Percentiles rank a stretch among this genome's conserved stretches.
Evolutionary conservation across 2,113 vertebrate genomes (phyloP).

Genomic region (Australoheros scitulus): DNA sequence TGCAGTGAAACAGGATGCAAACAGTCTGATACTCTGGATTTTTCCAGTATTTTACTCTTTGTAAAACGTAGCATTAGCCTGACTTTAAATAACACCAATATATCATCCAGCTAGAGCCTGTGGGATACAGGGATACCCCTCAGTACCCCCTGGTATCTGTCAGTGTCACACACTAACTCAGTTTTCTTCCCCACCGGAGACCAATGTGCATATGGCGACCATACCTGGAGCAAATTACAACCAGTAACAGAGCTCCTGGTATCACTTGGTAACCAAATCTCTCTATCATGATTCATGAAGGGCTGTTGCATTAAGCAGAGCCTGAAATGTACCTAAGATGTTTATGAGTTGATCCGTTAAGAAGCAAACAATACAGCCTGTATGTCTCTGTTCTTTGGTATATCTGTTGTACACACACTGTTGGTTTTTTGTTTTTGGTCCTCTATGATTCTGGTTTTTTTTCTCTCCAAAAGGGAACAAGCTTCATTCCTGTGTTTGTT

Average conservation of each 20-base stretch:
- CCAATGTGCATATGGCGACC: background rate
- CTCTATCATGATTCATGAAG: background rate
- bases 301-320: background rate
- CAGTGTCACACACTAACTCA: no score
- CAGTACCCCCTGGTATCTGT: background rate
- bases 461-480: rapidly evolving
- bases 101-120: background rate
- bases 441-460: no score
- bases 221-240: background rate
- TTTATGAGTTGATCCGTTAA: background rate
- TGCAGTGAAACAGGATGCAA: background rate
- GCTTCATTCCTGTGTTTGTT: background rate
- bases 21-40: background rate
- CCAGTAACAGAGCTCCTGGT: background rate
- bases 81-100: no score
- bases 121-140: background rate
- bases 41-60: no score
- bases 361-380: background rate
- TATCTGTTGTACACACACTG: no score
- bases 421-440: no score
- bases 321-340: background rate
- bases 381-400: no score
- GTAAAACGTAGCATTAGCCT: background rate
- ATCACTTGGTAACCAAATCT: background rate
- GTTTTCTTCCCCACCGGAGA: no score